Evolutionary conservation across 2,797 vertebrate species (phyloP), one percentile per base, ranked within the genome.

Genomic region (Erethizon dorsatum): DNA sequence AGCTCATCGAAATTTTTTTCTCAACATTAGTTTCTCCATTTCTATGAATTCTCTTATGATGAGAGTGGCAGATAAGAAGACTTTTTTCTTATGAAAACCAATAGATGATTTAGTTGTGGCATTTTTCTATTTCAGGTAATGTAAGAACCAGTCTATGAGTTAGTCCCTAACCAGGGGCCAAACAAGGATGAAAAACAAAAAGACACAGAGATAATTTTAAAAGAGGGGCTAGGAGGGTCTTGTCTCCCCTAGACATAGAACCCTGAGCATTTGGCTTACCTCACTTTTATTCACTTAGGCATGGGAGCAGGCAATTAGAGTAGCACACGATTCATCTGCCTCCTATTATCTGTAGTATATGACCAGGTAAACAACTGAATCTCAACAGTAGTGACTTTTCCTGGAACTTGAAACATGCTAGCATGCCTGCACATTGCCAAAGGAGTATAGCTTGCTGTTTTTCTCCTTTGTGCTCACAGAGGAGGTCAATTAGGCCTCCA

Each of bases 121-220:
- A 85, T 94, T 95, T 94, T 95, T 95, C 69, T 87, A 71, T 86
- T 87, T 93, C 52, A 93, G 54, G 50, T n/a, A 37, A n/a, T 8
- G 7, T 69, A 37, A 17, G 65, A 37, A 69, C n/a, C 65, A 69
- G n/a, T 7, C 33, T 9, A n/a, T 37, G 33, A 69, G 65, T 37
- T 69, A 20, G 65, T 37, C 33, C 7, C 33, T 69, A 69, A 20
- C 2, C 3, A 18, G 14, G 33, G 33, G 17, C 65, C 65, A 69
- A n/a, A 69, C 33, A n/a, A 67, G 33, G 33, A 69, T 69, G 65
- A 69, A n/a, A 69, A 18, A 69, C 33, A 69, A 69, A 67, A 67
- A 69, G 17, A 18, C 65, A 69, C 15, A 69, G 65, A 69, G 33
- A n/a, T 37, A 69, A 8, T 17, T 69, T 69, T 18, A 7, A 67